Conservation (phyloP, 2,113 vertebrate genomes). For the Poeciliopsis retropinna region DNA sequence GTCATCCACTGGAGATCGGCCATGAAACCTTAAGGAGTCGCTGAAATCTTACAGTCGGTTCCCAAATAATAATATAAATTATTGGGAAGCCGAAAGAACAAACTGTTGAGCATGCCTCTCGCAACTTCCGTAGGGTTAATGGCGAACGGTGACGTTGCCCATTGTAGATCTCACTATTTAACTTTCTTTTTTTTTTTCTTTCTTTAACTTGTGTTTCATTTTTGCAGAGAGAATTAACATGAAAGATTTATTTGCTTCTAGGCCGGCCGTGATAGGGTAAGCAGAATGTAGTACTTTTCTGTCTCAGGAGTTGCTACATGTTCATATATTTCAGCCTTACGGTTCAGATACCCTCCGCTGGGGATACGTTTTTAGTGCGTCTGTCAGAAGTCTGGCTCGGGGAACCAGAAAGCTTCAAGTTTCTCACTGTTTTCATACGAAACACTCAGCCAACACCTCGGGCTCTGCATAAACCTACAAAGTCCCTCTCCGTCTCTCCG, state of each 20-base stretch:
- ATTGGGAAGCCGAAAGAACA: not conserved
- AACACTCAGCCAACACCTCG: conserved; percentile 80
- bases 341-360: conserved; percentile 64
- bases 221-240: conserved; percentile 33
- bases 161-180: not conserved
- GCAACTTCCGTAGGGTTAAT: not conserved
- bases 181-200: not conserved
- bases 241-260: conserved; percentile 42
- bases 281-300: conserved; percentile 18
- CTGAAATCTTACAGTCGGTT: not conserved
- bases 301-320: conserved; percentile 49
- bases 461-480: conserved; percentile 73
- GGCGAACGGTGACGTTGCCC: not conserved
- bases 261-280: conserved; percentile 38
- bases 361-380: conserved; percentile 65
- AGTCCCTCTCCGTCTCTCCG: conserved; percentile 19
- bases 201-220: conserved; percentile 31
- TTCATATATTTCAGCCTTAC: conserved; percentile 62
- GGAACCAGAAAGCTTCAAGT: conserved; percentile 67
- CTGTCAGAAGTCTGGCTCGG: conserved; percentile 79
- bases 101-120: not conserved
- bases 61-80: not conserved
- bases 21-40: not conserved
- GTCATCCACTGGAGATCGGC: too few species aligned
- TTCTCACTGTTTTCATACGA: conserved; percentile 79